Base-by-base conservation (phyloP, 2,113 vertebrate genomes). In the Microcebus ravelobensis region DNA sequence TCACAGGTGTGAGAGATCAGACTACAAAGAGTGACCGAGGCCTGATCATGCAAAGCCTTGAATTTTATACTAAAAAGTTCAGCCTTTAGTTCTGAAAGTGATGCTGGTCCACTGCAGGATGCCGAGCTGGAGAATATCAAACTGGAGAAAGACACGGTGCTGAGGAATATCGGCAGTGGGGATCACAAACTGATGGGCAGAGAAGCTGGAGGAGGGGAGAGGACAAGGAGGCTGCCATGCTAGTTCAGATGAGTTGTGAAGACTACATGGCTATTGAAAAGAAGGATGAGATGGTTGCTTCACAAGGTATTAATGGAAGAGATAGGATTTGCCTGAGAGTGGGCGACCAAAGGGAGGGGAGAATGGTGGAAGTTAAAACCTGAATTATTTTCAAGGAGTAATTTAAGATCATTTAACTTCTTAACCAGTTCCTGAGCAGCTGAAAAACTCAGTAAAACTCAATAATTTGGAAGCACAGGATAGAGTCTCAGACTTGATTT, bases 371-470 rank as follows among this genome's bases (percentile, higher is more conserved):
- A n/a, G 34, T 74, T 74, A 79, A 96, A 61, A 73, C 25, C 21
- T 42, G 48, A 86, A 17, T 50, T 93, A 88, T 84, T 95, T 59
- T 84, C 50, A 83, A 76, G 70, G 18, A 88, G 34, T 34, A 91
- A 87, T 61, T 80, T 91, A 83, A 79, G 27, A 90, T 83, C 34
- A 73, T 34, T 6, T 17, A 57, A 21, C 20, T 52, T 59, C 34
- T 83, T 39, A 79, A 39, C 4, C 18, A 87, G 73, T 79, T 91
- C 36, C 74, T 25, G 31, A 88, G 68, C 2, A 88, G 25, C 65
- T 82, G 9, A 34, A 63, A 87, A 92, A 80, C 18, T 39, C 15
- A 39, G 15, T 57, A 8, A 55, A 87, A 55, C 25, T 93, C n/a
- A 87, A 3, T 70, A 57, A 86, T 52, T 88, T 52, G 27, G 74